These are phyloP conservation scores for Imbricaverruca yamaguchii DNA, from an alignment of 2,888 invertebrate genomes.

Conservation along the genomic window DNA sequence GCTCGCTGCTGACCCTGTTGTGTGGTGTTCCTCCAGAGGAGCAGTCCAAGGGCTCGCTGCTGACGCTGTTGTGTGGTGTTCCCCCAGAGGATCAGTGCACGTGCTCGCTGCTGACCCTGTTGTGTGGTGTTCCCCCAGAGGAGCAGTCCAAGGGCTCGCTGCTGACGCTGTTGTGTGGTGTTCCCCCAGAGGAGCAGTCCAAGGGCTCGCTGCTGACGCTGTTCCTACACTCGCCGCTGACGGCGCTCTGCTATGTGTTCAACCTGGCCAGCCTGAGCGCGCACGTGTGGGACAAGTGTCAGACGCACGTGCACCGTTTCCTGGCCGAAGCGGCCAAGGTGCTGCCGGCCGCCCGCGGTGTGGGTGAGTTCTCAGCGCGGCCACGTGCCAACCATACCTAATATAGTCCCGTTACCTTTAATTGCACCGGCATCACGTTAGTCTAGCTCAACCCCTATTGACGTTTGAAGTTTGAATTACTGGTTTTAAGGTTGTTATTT, in stretches of 20 bases:
- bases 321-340: constrained; percentile 78
- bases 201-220: constrained; percentile 89
- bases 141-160: background rate
- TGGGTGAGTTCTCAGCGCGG: constrained; percentile 53
- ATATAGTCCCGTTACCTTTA: background rate
- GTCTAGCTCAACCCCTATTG: background rate
- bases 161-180: background rate
- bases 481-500: background rate
- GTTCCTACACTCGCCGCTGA: constrained; percentile 89
- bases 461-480: background rate
- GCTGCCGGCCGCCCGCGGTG: constrained; percentile 64
- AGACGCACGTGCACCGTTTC: constrained; percentile 78
- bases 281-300: constrained; percentile 83
- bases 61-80: too few species aligned
- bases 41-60: too few species aligned
- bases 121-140: background rate
- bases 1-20: too few species aligned
- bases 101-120: background rate
- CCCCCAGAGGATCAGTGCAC: too few species aligned
- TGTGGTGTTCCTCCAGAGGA: too few species aligned
- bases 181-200: constrained; percentile 61
- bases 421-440: background rate
- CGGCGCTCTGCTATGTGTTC: constrained; percentile 84
- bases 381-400: background rate
- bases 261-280: constrained; percentile 77